Base-by-base conservation (phyloP, 2,888 invertebrate genomes). In the Phlogophora meticulosa region DNA sequence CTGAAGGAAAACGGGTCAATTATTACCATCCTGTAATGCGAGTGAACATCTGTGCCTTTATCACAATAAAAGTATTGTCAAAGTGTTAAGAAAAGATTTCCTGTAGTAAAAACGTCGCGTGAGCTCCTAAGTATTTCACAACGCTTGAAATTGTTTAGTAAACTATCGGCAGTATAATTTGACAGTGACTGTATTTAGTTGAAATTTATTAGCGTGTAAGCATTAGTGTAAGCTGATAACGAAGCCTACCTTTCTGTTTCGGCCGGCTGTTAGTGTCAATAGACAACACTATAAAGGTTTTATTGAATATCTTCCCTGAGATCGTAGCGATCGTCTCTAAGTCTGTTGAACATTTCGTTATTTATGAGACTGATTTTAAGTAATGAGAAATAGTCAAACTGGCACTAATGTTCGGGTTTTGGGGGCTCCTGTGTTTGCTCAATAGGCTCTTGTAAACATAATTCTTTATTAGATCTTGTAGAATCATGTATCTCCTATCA, bases 311-410 rank as follows among this genome's bases (percentile, higher is more conserved):
- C 52, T 45, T 40, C 71, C 66, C 57, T 55, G 66, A 69, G 70
- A 73, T 80, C 68, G 63, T 73, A 59, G 62, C 63, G 64, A 71
- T 77, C 74, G 61, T 73, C 74, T 76, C 70, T 55, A 76, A 72
- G 76, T 75, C 73, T 80, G 81, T 84, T 84, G 81, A 85, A 83
- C 78, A 79, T 87, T 90, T 84, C 84, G 93, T 94, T 92, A 84
- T 90, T 92, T 91, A 92, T 91, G 93, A 94, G 95, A 95, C 94
- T 94, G 95, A 94, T 94, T 94, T 94, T 94, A 92, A 89, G 94
- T 94, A 94, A 93, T 91, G 85, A 65, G 73, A 77, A 85, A 88
- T 91, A 89, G 81, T 88, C 90, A 84, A 83, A 81, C 86, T 87
- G 88, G 86, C 88, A 87, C 85, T 85, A 72, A 75, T 82, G 75